Conservation (phyloP, 2,797 vertebrate genomes). For the Scolopax rusticola region DNA sequence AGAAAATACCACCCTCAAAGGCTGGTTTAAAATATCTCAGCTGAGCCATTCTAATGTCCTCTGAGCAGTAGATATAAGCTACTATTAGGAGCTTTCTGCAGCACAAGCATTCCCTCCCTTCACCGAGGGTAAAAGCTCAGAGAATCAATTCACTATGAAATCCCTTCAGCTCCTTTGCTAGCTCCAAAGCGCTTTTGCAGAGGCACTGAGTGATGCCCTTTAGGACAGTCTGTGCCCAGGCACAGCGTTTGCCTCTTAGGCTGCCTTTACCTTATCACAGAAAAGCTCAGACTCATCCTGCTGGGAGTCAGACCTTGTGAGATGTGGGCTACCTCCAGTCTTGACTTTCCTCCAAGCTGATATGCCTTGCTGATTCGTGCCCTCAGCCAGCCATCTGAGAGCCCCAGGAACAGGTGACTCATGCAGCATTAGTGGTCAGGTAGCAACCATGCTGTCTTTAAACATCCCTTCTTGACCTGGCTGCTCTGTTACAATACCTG, state of each 20-base stretch:
- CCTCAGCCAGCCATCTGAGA: neutral
- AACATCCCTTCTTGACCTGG: neutral
- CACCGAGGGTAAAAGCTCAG: neutral
- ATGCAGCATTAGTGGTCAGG: neutral
- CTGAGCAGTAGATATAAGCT: neutral
- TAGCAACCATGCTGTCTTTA: neutral
- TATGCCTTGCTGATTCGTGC: neutral
- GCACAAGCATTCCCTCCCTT: constrained; percentile 2
- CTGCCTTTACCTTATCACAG: neutral
- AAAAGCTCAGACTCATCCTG: neutral
- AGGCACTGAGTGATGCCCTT: neutral
- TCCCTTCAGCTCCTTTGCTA: constrained; percentile 21
- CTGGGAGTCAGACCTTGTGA: neutral
- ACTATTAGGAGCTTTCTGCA: neutral
- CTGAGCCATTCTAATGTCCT: neutral
- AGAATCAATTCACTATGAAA: constrained; percentile 38
- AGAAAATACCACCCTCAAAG: neutral
- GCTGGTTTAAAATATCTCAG: neutral
- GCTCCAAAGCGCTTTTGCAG: neutral
- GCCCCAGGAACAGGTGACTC: accelerated
- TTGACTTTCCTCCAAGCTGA: neutral
- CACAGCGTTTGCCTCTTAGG: neutral
- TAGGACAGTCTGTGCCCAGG: neutral
- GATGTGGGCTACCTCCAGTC: neutral
- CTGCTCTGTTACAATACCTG: neutral